Base-by-base conservation (phyloP, 2,797 vertebrate genomes). In the Gorsachius magnificus region DNA sequence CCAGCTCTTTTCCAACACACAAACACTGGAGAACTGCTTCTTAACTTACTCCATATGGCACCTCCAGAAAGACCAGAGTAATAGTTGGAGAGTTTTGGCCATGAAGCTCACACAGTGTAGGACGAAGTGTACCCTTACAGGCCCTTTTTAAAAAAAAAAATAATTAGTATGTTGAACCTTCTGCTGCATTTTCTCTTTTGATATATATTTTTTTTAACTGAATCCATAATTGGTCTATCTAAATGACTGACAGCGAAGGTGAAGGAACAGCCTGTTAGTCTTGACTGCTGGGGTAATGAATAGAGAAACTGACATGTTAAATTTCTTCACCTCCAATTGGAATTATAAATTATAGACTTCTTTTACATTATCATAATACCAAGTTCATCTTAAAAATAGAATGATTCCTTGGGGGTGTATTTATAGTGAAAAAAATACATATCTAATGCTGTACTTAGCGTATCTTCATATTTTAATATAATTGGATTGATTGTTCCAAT, bases 301-400 rank as follows among this genome's bases (percentile, higher is more conserved):
- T 84, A 93, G 93, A 94, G n/a, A 91, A 85, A 38, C 29, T 89
- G 91, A 94, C 92, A 97, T 43, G 91, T 91, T 95, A 95, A 96
- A 95, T 95, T 96, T 87, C 71, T 86, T 95, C 88, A 71, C 65
- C 82, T 97, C 60, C 78, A 93, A 77, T 36, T 96, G 75, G 13
- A 96, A 92, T 84, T 96, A 96, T 92, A 96, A 96, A 97, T 96
- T 91, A 94, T 57, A 94, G 92, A 97, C 61, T 96, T 96, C 68
- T 97, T 96, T 91, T 86, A 87, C 88, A 91, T 88, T 96, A 95
- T 89, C 93, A 85, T 94, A 92, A 93, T 46, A 91, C 36, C 71
- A 57, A 94, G 82, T 75, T 83, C 82, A 60, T 93, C 68, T 87
- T 95, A 72, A 96, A 95, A 89, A 93, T 82, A 78, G 87, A 97